phyloP scores from a whole-genome alignment of 1,140 invertebrate genomes.

The Triops longicaudatus region DNA sequence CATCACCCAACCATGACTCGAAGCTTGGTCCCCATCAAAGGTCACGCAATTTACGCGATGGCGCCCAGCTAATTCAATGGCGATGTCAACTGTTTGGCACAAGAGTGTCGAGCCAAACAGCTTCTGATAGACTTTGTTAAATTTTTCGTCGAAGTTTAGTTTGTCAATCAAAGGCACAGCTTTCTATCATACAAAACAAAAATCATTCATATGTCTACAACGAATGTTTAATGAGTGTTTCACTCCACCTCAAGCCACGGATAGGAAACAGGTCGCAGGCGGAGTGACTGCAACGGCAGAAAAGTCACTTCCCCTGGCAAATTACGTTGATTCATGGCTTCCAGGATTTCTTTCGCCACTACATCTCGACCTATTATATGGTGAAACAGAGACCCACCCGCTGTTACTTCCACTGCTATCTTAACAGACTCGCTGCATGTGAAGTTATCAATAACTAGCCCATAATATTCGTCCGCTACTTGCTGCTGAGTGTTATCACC shows the following conservation, averaged over 20 bases:
- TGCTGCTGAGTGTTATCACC: neutral
- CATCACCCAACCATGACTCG: neutral
- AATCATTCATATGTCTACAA: neutral
- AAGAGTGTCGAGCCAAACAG: neutral
- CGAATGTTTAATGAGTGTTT: neutral
- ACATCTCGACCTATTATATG: neutral
- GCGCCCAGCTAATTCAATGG: neutral
- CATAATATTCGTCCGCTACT: neutral
- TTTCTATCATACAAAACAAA: neutral
- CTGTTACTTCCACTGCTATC: neutral
- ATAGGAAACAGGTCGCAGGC: neutral
- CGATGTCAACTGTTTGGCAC: neutral
- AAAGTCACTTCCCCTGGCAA: neutral
- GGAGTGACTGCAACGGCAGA: neutral
- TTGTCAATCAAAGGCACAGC: neutral
- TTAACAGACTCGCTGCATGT: neutral
- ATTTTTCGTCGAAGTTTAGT: neutral
- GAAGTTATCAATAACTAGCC: neutral
- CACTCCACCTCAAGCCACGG: neutral
- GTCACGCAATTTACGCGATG: neutral
- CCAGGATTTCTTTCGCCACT: neutral
- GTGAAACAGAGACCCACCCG: neutral
- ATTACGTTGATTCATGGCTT: neutral
- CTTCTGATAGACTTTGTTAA: neutral
- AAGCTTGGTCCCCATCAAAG: neutral